Evolutionary conservation across 2,113 vertebrate genomes (phyloP), one percentile per base, ranked within the genome.

Genomic region (Ammodytes dubius): DNA sequence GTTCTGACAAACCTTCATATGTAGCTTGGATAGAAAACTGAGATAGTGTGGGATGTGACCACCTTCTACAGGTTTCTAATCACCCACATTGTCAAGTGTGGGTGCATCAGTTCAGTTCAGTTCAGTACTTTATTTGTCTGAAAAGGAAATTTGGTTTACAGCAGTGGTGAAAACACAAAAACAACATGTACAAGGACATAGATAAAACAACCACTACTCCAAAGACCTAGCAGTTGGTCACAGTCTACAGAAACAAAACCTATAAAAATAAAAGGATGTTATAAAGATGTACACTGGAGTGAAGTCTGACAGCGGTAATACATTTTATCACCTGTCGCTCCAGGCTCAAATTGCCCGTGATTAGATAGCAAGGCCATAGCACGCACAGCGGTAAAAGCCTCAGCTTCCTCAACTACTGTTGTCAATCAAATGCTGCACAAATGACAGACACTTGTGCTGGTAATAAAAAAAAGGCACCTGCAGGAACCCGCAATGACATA

Each of bases 321-420:
- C 3, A 54, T 71, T 58, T 43, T 40, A 70, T 72, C 79, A 43
- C 54, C 58, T 75, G 58, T 77, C 19, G 39, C 49, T 52, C 66
- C 63, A 4, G 1, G 80, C 59, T 85, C 27, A 66, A 77, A 85
- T 56, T 45, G 19, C 35, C 61, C 5, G 39, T 46, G 52, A 69
- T 67, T 39, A 60, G 61, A 81, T n/a, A 49, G 2, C 52, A 39
- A 66, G 49, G 60, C 37, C 43, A 65, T 72, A 73, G 47, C 58
- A 19, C 14, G 47, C 39, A 53, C 19, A 61, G 56, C 6, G 40
- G 19, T 19, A 42, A 73, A 78, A 82, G 58, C 49, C 52, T 39
- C 63, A 64, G 52, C 14, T 37, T 57, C 49, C 63, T 46, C 46
- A 68, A 15, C 37, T 13, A 45, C 63, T 52, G 56, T 7, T n/a